phyloP scores from a whole-genome alignment of 2,113 vertebrate species.

The Macrotis lagotis region DNA sequence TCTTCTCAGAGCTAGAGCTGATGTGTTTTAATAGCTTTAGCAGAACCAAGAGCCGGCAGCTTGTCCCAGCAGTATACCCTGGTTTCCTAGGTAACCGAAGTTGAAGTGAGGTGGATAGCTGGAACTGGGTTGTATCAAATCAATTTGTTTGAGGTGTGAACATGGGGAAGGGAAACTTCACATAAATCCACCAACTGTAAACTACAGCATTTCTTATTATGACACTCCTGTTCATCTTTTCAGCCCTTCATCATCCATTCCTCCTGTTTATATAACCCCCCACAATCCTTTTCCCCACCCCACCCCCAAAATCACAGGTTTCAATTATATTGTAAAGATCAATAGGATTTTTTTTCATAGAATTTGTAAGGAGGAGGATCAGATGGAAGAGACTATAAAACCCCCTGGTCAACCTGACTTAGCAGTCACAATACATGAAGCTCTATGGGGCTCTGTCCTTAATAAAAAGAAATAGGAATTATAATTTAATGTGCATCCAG shows the following conservation, averaged over 20 bases:
- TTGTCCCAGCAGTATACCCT: slow-evolving; percentile 81
- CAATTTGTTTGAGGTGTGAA: slow-evolving; percentile 77
- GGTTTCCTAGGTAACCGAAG: slow-evolving; percentile 87
- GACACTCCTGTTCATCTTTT: slow-evolving; percentile 31
- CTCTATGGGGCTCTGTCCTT: background rate
- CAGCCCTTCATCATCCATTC: background rate
- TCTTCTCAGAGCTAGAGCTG: slow-evolving; percentile 76
- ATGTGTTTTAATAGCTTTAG: slow-evolving; percentile 79
- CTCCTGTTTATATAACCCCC: background rate
- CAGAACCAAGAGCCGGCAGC: slow-evolving; percentile 77
- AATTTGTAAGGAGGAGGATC: slow-evolving; percentile 51
- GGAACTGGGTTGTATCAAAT: slow-evolving; percentile 78
- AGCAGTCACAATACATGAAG: background rate
- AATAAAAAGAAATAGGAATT: background rate
- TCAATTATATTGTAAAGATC: slow-evolving; percentile 62
- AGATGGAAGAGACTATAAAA: background rate
- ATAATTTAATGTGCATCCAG: background rate
- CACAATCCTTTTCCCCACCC: background rate
- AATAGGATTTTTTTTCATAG: slow-evolving; percentile 59
- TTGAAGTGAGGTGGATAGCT: slow-evolving; percentile 82
- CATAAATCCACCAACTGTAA: slow-evolving; percentile 41
- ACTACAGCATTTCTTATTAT: background rate
- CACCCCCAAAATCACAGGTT: slow-evolving; percentile 16
- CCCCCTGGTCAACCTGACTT: background rate
- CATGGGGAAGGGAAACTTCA: slow-evolving; percentile 13